phyloP scores from a whole-genome alignment of 2,888 invertebrate genomes.

The Nomada fabriciana region DNA sequence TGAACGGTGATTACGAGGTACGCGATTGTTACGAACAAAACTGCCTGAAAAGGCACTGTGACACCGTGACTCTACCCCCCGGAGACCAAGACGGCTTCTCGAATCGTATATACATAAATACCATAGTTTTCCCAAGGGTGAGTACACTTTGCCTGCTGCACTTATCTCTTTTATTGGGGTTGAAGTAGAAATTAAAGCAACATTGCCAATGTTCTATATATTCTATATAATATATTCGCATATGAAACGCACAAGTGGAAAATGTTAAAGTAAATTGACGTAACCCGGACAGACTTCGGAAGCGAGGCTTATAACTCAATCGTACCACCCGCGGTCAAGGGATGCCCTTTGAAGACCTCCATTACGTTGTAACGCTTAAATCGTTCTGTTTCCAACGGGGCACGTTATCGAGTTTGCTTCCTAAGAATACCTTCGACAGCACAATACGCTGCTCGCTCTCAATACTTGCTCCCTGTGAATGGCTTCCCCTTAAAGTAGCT shows the following conservation, averaged over 20 bases:
- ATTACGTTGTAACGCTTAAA: slow-evolving; percentile 54
- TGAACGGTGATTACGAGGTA: slow-evolving; percentile 66
- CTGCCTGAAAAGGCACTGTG: slow-evolving; percentile 4
- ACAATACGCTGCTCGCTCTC: slow-evolving; percentile 4
- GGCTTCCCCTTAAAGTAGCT: not conserved
- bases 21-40: slow-evolving; percentile 61
- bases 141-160: not conserved
- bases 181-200: too few relatives aligned
- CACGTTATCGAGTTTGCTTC: slow-evolving; percentile 48
- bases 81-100: not conserved
- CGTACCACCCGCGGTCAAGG: slow-evolving; percentile 28
- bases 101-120: too few relatives aligned
- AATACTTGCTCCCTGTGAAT: not conserved
- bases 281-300: slow-evolving; percentile 42
- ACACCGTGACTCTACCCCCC: not conserved
- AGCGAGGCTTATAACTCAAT: slow-evolving; percentile 22
- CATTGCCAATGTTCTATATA: too few relatives aligned
- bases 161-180: not conserved
- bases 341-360: slow-evolving; percentile 18
- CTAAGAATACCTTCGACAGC: slow-evolving; percentile 19
- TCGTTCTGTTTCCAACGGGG: slow-evolving; percentile 26
- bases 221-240: too few relatives aligned
- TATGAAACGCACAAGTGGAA: not conserved
- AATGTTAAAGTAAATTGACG: not conserved
- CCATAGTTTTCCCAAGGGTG: not conserved